Conservation (phyloP, 35 echinoderm and acorn worm genomes). For the Eucidaris tribuloides region DNA sequence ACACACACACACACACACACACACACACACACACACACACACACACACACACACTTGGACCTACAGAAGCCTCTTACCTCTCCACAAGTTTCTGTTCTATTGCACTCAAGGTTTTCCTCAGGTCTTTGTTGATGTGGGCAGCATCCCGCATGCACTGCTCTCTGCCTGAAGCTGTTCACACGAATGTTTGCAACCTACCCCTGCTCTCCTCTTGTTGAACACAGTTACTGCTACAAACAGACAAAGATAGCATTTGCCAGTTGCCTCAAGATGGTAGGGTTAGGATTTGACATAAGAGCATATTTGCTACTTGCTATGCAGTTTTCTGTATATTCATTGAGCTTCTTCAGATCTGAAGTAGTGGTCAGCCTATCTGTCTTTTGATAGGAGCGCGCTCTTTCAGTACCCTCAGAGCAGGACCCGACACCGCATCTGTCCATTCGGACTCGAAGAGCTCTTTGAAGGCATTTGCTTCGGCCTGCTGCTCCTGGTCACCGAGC, state of each 20-base stretch:
- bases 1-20: too few species aligned
- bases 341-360: not conserved
- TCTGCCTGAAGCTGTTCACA: too few species aligned
- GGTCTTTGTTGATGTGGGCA: too few species aligned
- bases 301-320: not conserved
- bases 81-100: too few species aligned
- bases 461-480: constrained; percentile 2
- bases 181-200: too few species aligned
- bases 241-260: not conserved
- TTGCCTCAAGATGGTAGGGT: not conserved
- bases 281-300: not conserved
- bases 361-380: not conserved
- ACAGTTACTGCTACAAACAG: too few species aligned
- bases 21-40: too few species aligned
- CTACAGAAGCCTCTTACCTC: too few species aligned
- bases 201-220: too few species aligned
- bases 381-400: not conserved
- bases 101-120: too few species aligned
- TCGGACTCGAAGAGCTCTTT: not conserved
- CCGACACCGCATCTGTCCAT: not conserved
- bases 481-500: not conserved
- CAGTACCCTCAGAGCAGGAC: not conserved
- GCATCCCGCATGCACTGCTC: too few species aligned
- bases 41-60: too few species aligned
- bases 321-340: not conserved